Evolutionary conservation across 2,797 vertebrate genomes (phyloP).

Genomic region (Epinephelus awoara): DNA sequence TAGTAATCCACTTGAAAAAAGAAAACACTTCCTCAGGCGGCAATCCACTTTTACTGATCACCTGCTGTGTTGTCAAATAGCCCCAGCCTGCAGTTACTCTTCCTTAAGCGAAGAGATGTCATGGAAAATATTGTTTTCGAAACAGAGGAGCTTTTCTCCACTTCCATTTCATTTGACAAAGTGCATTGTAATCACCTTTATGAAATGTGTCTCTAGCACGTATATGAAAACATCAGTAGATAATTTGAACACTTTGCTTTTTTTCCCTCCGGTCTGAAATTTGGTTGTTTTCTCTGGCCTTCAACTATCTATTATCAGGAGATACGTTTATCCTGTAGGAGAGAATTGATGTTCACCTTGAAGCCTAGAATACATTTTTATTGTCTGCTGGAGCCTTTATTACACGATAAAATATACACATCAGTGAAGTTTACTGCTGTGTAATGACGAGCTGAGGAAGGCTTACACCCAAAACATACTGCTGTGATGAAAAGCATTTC

Average conservation of each 20-base stretch:
- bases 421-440: neutral
- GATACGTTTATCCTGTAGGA: neutral
- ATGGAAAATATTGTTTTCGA: slow-evolving; percentile 30
- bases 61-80: slow-evolving; percentile 76
- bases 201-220: slow-evolving; percentile 21
- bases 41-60: slow-evolving; percentile 54
- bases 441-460: neutral
- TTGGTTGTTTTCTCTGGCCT: slow-evolving; percentile 5
- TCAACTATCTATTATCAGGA: neutral
- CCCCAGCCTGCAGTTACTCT: slow-evolving; percentile 40
- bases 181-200: slow-evolving; percentile 37
- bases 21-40: slow-evolving; percentile 70
- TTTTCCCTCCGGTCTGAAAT: neutral
- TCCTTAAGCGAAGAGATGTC: slow-evolving; percentile 29
- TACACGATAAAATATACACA: neutral
- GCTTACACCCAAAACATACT: neutral
- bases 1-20: slow-evolving; percentile 62
- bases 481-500: neutral
- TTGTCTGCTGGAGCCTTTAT: neutral
- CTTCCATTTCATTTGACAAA: slow-evolving; percentile 29
- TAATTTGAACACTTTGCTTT: neutral
- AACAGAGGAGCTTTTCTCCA: slow-evolving; percentile 11
- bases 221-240: slow-evolving; percentile 12
- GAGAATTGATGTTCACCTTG: slow-evolving; percentile 41
- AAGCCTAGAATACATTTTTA: slow-evolving; percentile 27